Conservation (phyloP, 1,140 invertebrate genomes). For the Paracyclopina nana region DNA sequence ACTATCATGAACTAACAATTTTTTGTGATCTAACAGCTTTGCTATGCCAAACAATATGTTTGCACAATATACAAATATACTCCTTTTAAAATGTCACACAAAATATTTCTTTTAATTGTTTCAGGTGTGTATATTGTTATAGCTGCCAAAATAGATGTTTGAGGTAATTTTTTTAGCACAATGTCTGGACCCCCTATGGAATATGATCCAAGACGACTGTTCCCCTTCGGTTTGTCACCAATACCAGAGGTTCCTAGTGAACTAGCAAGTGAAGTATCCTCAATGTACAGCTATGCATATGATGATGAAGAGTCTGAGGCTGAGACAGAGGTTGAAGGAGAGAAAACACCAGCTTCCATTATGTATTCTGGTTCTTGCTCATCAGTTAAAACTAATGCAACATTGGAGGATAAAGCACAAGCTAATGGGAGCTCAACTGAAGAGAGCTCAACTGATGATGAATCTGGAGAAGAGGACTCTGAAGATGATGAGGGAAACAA, state of each 20-base stretch:
- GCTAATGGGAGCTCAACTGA: background rate
- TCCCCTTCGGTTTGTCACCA: constrained; percentile 3
- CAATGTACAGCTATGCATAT: background rate
- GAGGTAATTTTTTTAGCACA: too few species aligned
- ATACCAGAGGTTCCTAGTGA: constrained; percentile 6
- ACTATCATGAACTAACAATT: too few species aligned
- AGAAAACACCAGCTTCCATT: background rate
- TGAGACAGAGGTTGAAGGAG: background rate
- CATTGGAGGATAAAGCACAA: background rate
- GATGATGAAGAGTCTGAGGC: constrained; percentile 1
- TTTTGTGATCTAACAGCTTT: too few species aligned
- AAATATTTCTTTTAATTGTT: too few species aligned
- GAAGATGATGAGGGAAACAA: background rate
- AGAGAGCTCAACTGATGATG: background rate
- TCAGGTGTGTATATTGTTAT: too few species aligned
- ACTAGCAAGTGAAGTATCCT: constrained; percentile 3
- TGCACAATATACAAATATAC: too few species aligned
- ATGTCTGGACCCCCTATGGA: background rate
- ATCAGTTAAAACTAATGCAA: background rate
- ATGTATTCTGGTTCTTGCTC: background rate
- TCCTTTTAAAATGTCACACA: too few species aligned
- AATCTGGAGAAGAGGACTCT: background rate
- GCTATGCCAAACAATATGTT: too few species aligned
- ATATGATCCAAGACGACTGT: background rate
- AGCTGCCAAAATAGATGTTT: too few species aligned